phyloP scores from a whole-genome alignment of 2,797 vertebrate species.

The Brachymystax lenok region DNA sequence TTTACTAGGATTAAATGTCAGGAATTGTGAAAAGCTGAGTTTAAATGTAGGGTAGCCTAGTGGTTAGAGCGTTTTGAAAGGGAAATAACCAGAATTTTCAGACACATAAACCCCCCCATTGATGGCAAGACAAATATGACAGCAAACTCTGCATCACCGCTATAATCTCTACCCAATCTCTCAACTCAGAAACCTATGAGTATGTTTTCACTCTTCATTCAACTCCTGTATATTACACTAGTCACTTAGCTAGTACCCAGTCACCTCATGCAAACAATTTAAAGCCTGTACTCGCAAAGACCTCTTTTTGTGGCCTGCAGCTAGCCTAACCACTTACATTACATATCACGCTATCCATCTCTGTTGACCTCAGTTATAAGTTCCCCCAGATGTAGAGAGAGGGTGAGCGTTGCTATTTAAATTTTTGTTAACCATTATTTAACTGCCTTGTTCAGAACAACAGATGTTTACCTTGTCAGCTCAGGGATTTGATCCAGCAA shows the following conservation, averaged over 20 bases:
- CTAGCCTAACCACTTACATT: conserved; percentile 58
- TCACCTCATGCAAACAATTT: conserved; percentile 33
- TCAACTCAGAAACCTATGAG: conserved; percentile 33
- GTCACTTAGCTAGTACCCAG: conserved; percentile 44
- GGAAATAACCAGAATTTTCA: conserved; percentile 24
- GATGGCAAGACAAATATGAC: conserved; percentile 20
- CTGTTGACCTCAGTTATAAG: conserved; percentile 36
- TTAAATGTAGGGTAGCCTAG: no score
- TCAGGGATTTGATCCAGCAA: no score
- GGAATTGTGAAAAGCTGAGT: no score
- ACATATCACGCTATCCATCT: conserved; percentile 61
- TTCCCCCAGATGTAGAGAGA: conserved; percentile 59
- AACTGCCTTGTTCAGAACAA: no score
- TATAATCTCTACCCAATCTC: background rate
- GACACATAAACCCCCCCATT: background rate
- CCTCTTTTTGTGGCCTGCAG: conserved; percentile 18
- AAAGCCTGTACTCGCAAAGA: conserved; percentile 38
- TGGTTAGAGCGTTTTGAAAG: background rate
- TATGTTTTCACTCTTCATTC: conserved; percentile 35
- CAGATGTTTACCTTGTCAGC: no score
- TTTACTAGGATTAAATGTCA: no score
- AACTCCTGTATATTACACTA: conserved; percentile 23
- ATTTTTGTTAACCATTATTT: conserved; percentile 30
- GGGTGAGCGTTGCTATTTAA: conserved; percentile 61
- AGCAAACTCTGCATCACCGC: conserved; percentile 28